A percentile compares a stretch with the other conserved stretches of the same genome.
phyloP scores from a whole-genome alignment of 1,140 invertebrate species.

The Drosophila auraria region DNA sequence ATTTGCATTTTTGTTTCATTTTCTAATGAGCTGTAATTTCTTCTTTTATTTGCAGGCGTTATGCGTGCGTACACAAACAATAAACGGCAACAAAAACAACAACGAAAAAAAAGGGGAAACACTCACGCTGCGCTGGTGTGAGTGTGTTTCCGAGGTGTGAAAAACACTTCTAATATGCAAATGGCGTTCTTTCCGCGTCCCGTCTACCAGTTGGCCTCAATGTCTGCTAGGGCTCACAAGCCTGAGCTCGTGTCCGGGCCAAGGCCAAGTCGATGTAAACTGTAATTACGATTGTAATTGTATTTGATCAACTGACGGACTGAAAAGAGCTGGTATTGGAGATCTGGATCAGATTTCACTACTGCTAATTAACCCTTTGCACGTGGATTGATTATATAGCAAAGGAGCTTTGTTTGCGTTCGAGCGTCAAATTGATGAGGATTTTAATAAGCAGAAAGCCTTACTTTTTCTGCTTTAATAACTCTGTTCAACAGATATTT shows the following conservation, averaged over 20 bases:
- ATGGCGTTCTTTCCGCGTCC: conserved; percentile 42
- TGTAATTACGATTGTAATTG: conserved; percentile 76
- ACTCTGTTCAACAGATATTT: no score
- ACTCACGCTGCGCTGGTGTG: conserved; percentile 21
- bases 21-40: conserved; percentile 83
- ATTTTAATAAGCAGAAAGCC: not conserved
- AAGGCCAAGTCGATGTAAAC: conserved; percentile 44
- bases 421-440: no score
- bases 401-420: not conserved
- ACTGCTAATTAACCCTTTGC: conserved; percentile 17
- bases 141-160: conserved; percentile 65
- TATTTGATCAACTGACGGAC: conserved; percentile 57
- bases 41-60: conserved; percentile 80
- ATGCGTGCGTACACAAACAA: conserved; percentile 78
- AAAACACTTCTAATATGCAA: conserved; percentile 80
- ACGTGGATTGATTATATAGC: not conserved
- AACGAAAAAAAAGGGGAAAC: not conserved
- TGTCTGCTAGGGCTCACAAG: conserved; percentile 21
- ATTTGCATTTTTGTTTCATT: conserved; percentile 72
- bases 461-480: not conserved
- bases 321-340: not conserved
- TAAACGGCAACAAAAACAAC: conserved; percentile 28
- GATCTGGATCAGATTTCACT: not conserved
- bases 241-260: conserved; percentile 16
- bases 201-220: not conserved